These are phyloP conservation scores for Tipula vernalis DNA, from an alignment of 2,888 invertebrate genomes.

Conservation along the genomic window DNA sequence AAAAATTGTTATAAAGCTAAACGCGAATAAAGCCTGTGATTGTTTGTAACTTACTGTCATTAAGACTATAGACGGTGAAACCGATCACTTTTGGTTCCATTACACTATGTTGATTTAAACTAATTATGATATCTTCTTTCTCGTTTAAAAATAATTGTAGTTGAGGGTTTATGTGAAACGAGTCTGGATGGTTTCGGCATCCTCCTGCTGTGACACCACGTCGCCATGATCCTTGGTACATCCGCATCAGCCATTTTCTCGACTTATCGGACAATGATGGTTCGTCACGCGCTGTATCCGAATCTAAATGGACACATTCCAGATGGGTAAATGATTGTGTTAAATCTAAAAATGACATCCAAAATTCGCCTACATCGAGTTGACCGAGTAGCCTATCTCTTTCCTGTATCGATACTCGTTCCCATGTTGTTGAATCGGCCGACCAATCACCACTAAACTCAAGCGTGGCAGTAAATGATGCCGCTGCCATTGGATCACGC, in stretches of 20 bases:
- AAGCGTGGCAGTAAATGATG: constrained; percentile 40
- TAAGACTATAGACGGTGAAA: constrained; percentile 61
- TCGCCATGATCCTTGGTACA: constrained; percentile 78
- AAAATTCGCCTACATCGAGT: constrained; percentile 59
- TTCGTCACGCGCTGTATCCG: constrained; percentile 76
- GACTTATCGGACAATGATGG: constrained; percentile 62
- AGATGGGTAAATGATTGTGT: constrained; percentile 68
- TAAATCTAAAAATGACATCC: constrained; percentile 75
- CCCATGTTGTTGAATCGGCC: constrained; percentile 58
- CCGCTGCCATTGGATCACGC: constrained; percentile 50
- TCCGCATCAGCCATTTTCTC: constrained; percentile 72
- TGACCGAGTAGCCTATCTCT: constrained; percentile 55
- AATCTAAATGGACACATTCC: constrained; percentile 76
- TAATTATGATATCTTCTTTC: constrained; percentile 70
- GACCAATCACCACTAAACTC: constrained; percentile 63
- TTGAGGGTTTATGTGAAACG: constrained; percentile 89
- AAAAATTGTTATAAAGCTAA: not conserved
- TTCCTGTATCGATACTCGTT: constrained; percentile 58
- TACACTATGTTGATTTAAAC: constrained; percentile 78
- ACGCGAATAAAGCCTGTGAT: not conserved
- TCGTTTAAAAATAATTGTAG: constrained; percentile 67
- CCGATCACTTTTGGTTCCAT: constrained; percentile 90
- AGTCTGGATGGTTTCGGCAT: constrained; percentile 71
- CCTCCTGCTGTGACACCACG: constrained; percentile 81
- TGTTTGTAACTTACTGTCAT: constrained; percentile 18